Conservation (phyloP, 2,888 invertebrate species). For the Agapetus fuscipes region DNA sequence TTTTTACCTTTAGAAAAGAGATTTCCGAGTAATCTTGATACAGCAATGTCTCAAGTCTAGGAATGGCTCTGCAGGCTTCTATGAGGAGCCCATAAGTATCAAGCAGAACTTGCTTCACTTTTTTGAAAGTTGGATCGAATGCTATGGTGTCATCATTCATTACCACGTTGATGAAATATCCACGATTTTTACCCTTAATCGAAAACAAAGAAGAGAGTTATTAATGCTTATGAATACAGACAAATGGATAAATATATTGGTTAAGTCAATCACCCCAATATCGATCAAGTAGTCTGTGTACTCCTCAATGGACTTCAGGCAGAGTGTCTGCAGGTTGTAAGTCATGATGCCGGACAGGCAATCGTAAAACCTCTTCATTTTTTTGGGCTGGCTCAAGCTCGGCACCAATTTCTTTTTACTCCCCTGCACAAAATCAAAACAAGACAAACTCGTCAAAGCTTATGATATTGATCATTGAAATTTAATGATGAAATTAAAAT, state of each 20-base stretch:
- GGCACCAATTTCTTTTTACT: constrained; percentile 59
- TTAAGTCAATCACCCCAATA: constrained; percentile 50
- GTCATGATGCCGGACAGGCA: constrained; percentile 83
- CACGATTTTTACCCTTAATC: constrained; percentile 55
- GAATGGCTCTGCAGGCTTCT: constrained; percentile 59
- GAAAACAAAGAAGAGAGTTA: constrained; percentile 8
- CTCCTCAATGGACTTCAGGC: constrained; percentile 67
- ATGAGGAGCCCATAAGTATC: constrained; percentile 66
- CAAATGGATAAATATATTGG: constrained; percentile 6
- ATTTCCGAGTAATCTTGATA: constrained; percentile 60
- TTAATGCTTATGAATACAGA: constrained; percentile 10
- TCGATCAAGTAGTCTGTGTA: constrained; percentile 70
- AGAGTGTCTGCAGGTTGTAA: constrained; percentile 72
- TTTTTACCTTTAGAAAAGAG: too few relatives aligned
- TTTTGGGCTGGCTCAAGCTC: constrained; percentile 50
- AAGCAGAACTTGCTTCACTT: constrained; percentile 60
- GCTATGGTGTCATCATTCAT: constrained; percentile 51
- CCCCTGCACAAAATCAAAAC: constrained; percentile 48
- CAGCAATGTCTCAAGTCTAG: constrained; percentile 70
- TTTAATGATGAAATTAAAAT: too few relatives aligned
- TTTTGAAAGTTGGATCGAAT: constrained; percentile 68
- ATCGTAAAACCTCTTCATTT: constrained; percentile 71
- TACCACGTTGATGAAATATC: constrained; percentile 53
- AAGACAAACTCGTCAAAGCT: too few relatives aligned
- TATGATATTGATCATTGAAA: too few relatives aligned